Evolutionary conservation across 2,113 vertebrate species (phyloP), one percentile per base, ranked within the genome.

Genomic region (Alexandromys fortis): DNA sequence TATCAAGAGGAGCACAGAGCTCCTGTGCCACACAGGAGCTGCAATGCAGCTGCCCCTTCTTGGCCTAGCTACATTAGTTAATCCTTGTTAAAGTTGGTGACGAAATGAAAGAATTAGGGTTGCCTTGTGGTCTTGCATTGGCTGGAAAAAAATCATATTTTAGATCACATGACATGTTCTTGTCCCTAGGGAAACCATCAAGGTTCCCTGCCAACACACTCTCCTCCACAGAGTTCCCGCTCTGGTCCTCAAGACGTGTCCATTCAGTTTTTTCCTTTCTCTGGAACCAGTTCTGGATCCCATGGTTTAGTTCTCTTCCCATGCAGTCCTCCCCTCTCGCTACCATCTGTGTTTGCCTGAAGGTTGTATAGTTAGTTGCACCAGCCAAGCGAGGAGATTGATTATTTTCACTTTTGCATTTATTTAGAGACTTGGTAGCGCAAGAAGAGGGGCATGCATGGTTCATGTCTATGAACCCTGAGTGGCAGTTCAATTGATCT

Each of bases 401-500:
- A 38, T 17, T 7, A 49, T 61, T 94, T 83, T 65, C 88, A 21
- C 45, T 55, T 83, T 72, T 67, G 49, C 35, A 49, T 30, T 24
- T 58, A 47, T 70, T 93, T 93, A 96, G 47, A 94, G 55, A 85
- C 61, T 89, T 63, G 90, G 17, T 91, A 81, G 58, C 58, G 45
- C 21, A 58, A 91, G 38, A 13, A 28, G 1, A 19, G 21, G 9
- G 28, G 3, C 86, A 67, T 45, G 3, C 86, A 67, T 45, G 21
- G 7, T 24, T 95, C n/a, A 42, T 90, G 30, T 33, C 68, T 79
- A 14, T 72, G 13, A n/a, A 70, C 55, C 45, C 65, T 90, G 86
- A 91, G 61, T 94, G 65, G 86, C 22, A 19, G 38, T 61, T 95
- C 24, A 58, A 0, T 89, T 78, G n/a, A 22, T 70, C 30, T 42